phyloP scores from a whole-genome alignment of 2,888 invertebrate genomes.

The Busseola fusca region DNA sequence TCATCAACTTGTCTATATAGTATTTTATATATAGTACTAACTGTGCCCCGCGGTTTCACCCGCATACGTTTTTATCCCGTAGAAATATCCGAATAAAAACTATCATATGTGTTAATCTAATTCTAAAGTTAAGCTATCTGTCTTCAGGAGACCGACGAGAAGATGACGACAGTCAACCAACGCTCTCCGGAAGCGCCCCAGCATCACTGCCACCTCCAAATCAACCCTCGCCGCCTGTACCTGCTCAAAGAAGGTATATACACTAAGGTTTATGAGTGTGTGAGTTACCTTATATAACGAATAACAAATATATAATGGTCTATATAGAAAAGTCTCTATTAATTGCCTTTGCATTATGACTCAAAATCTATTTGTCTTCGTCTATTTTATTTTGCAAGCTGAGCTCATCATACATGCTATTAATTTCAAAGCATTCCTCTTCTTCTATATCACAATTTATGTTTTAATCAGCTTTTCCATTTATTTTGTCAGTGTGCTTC shows the following conservation, averaged over 20 bases:
- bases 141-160: constrained; percentile 79
- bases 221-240: constrained; percentile 83
- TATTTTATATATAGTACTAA: too few species aligned
- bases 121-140: neutral
- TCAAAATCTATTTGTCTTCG: constrained; percentile 20
- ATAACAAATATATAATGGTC: neutral
- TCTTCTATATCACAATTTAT: constrained; percentile 2
- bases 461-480: constrained; percentile 35
- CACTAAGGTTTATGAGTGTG: neutral
- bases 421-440: constrained; percentile 12
- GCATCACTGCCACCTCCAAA: constrained; percentile 81
- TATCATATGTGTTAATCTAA: too few species aligned
- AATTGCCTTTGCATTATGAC: constrained; percentile 18
- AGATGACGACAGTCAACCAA: constrained; percentile 75
- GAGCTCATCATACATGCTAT: constrained; percentile 11
- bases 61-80: too few species aligned
- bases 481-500: constrained; percentile 33
- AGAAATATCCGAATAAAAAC: too few species aligned
- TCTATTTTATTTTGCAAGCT: constrained; percentile 36
- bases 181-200: constrained; percentile 83
- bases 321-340: neutral
- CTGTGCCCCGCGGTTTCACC: too few species aligned
- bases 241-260: constrained; percentile 87
- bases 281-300: neutral
- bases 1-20: too few species aligned